Percentiles rank a stretch among this genome's conserved stretches.
Evolutionary conservation across 1,140 invertebrate genomes (phyloP).

Genomic region (Listronotus bonariensis): DNA sequence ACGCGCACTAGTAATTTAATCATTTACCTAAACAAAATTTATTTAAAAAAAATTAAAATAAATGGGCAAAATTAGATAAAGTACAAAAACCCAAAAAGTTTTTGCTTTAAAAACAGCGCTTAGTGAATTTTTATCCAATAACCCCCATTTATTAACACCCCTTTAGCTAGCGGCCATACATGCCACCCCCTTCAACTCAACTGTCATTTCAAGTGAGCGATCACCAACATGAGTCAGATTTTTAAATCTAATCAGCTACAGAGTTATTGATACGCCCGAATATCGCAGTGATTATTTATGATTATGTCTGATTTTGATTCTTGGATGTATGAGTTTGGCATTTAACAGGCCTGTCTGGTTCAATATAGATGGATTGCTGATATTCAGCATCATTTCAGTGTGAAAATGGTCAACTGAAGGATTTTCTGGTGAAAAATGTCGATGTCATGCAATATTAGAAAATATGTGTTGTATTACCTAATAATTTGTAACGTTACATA

Average conservation of each 20-base stretch:
- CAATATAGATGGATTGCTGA: slow-evolving; percentile 23
- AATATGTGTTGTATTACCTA: neutral
- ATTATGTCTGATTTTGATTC: slow-evolving; percentile 31
- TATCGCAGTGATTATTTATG: slow-evolving; percentile 30
- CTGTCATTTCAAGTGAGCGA: slow-evolving; percentile 32
- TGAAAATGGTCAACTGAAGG: neutral
- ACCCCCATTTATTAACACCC: no score
- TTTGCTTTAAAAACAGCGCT: no score
- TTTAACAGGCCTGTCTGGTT: slow-evolving; percentile 6
- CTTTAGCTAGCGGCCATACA: slow-evolving; percentile 1
- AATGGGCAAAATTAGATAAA: no score
- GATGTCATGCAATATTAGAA: slow-evolving; percentile 8
- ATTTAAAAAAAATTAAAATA: no score
- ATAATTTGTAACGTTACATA: no score
- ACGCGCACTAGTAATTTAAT: no score
- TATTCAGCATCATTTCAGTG: slow-evolving; percentile 5
- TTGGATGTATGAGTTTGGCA: slow-evolving; percentile 23
- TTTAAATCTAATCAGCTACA: slow-evolving; percentile 33
- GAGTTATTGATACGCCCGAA: slow-evolving; percentile 28
- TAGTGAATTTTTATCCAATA: no score
- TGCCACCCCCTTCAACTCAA: slow-evolving; percentile 13
- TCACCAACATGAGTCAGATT: slow-evolving; percentile 33
- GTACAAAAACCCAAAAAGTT: no score
- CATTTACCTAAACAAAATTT: no score
- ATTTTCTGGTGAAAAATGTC: neutral